A percentile compares a stretch with the other conserved stretches of the same genome.
These are phyloP conservation scores for Lingula anatina DNA, from an alignment of 2,888 invertebrate genomes.

Conservation along the genomic window DNA sequence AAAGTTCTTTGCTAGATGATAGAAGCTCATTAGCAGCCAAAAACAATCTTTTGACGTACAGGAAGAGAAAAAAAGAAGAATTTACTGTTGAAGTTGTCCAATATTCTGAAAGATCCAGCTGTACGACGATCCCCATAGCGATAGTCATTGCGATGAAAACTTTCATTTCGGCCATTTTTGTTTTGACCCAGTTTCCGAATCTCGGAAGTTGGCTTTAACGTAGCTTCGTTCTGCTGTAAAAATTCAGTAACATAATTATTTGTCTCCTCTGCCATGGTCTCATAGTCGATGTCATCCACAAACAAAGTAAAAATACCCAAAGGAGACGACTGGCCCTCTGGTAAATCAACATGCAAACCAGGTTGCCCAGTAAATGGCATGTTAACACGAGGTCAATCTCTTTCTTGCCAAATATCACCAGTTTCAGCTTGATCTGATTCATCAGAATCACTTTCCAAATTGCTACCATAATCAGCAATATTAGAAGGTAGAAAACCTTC, in stretches of 20 bases:
- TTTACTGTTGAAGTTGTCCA: constrained; percentile 10
- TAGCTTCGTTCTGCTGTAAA: not conserved
- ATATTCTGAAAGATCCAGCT: constrained; percentile 10
- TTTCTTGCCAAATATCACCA: too few relatives aligned
- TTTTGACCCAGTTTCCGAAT: constrained; percentile 7
- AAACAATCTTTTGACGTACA: constrained; percentile 11
- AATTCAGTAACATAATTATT: constrained; percentile 9
- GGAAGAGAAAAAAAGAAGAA: constrained; percentile 8
- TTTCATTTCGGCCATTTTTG: constrained; percentile 9
- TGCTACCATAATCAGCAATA: too few relatives aligned
- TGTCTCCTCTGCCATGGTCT: constrained; percentile 7
- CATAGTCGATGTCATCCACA: constrained; percentile 5
- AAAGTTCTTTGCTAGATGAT: constrained; percentile 12
- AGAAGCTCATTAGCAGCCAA: constrained; percentile 7
- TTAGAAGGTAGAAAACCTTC: not conserved
- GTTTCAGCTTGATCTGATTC: too few relatives aligned
- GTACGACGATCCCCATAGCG: constrained; percentile 8
- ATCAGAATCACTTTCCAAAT: too few relatives aligned
- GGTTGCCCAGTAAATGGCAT: too few relatives aligned
- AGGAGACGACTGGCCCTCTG: constrained; percentile 1
- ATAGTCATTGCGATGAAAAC: constrained; percentile 8
- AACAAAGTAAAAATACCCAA: constrained; percentile 3
- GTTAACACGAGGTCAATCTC: too few relatives aligned
- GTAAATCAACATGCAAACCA: not conserved
- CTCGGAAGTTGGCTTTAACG: constrained; percentile 1